Evolutionary conservation across 2,888 invertebrate genomes (phyloP).

Genomic region (Chesias legatella): DNA sequence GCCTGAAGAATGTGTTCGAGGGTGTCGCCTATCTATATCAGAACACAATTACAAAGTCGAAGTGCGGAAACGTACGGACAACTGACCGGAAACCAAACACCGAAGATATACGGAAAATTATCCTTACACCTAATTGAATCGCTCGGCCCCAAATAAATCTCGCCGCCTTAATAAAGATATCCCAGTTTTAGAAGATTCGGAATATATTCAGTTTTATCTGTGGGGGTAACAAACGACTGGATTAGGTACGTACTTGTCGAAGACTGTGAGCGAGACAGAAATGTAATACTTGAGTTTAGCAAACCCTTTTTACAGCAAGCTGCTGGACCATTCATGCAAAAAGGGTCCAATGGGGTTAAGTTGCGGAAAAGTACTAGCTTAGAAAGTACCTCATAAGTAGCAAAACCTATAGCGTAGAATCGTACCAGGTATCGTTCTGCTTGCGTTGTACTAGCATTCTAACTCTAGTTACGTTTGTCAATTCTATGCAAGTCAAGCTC

Average conservation of each 20-base stretch:
- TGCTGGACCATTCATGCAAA: no score
- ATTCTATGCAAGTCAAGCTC: slow-evolving; percentile 6
- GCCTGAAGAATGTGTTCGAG: no score
- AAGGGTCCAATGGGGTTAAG: no score
- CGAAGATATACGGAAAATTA: slow-evolving; percentile 36
- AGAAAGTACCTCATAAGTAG: no score
- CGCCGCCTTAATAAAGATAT: slow-evolving; percentile 44
- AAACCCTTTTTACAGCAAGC: no score
- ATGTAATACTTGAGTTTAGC: not conserved
- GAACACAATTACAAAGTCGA: slow-evolving; percentile 6
- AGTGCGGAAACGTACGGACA: slow-evolving; percentile 20
- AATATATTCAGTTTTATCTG: slow-evolving; percentile 54
- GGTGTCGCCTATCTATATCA: no score
- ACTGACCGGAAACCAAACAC: slow-evolving; percentile 19
- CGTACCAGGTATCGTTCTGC: no score
- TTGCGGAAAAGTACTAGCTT: no score
- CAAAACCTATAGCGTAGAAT: no score
- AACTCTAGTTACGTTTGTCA: no score
- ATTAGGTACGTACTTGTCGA: slow-evolving; percentile 22
- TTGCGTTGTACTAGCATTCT: no score
- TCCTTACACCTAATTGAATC: slow-evolving; percentile 43
- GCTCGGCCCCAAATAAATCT: slow-evolving; percentile 42
- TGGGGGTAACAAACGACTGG: slow-evolving; percentile 33
- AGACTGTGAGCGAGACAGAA: slow-evolving; percentile 8
- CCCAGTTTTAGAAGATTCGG: slow-evolving; percentile 47